Base-by-base conservation (phyloP, 2,888 invertebrate species). In the Oegoconia quadripuncta region DNA sequence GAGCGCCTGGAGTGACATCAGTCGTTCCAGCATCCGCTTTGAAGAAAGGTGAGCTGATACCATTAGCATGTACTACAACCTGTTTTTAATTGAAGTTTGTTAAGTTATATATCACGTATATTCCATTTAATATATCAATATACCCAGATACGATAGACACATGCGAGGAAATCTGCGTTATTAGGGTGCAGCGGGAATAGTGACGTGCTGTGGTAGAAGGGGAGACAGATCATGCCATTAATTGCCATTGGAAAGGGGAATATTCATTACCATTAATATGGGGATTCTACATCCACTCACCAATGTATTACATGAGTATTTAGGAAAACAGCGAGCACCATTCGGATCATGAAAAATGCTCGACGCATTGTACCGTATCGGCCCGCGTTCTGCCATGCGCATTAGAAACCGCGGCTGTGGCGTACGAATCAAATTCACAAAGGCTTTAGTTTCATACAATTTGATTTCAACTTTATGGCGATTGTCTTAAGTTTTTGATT, bases 1-100 rank as follows among this genome's bases (percentile, higher is more conserved):
- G 93, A 95, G 95, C 64, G 95, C 94, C 25, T 95, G 95, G 95
- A 95, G 95, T 63, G 95, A 95, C 66, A 91, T 95, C 68, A 95
- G 95, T 62, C 90, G 95, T 39, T 94, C 94, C 52, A 95, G 94
- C 70, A 93, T 94, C 88, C 91, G 93, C 60, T 89, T 94, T 63
- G 93, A 93, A 52, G 93, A 93, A 73, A 92, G 93, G 93, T 93
- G 78, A 74, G 13, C 13, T 30, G 30, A 16, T 11, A 15, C 33
- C 22, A 23, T 20, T 16, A 29, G 23, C 26, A 28, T 37, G 3
- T 23, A 20, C 4, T 20, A 20, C 5, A 6, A 20, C 5, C 4
- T 20, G 7, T 6, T 4, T 20, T 6, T 20, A 7, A 6, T 20
- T 20, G 4, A 20, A 7, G 4, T 6, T 20, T 20, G 7, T 7